Percentiles rank a stretch among this genome's conserved stretches.
Conservation (phyloP, 1,140 invertebrate genomes). For the Plectrocnemia conspersa region DNA sequence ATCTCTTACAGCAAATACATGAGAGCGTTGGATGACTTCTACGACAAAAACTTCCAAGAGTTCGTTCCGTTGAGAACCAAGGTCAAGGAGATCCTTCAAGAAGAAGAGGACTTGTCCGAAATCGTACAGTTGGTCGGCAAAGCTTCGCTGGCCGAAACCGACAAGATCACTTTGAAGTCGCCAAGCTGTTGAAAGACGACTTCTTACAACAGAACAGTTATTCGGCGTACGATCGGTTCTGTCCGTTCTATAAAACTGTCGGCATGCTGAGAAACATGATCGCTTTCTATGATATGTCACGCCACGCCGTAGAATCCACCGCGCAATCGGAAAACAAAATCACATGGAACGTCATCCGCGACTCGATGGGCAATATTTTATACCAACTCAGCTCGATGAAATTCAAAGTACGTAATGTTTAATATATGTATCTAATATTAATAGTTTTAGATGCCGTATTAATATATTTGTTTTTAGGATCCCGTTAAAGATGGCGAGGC, state of each 20-base stretch:
- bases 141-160: conserved; percentile 95
- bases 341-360: conserved; percentile 96
- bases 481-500: conserved; percentile 96
- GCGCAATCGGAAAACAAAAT: conserved; percentile 99
- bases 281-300: conserved; percentile 95
- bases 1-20: conserved; percentile 98
- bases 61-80: conserved; percentile 93
- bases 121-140: conserved; percentile 99
- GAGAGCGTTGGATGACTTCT: conserved; percentile 96
- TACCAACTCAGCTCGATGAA: conserved; percentile 99
- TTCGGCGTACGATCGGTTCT: conserved; percentile 95
- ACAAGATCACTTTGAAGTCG: conserved; percentile 99
- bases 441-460: conserved; percentile 8
- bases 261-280: conserved; percentile 99
- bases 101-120: conserved; percentile 99
- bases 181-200: conserved; percentile 97
- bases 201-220: conserved; percentile 99
- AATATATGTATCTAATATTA: conserved; percentile 1
- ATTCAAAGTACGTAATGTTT: conserved; percentile 80
- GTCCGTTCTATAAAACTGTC: conserved; percentile 99
- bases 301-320: conserved; percentile 95
- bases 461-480: conserved; percentile 59
- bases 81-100: conserved; percentile 96
- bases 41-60: conserved; percentile 98
- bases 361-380: conserved; percentile 92